These are phyloP conservation scores for Acomys russatus DNA, from an alignment of 2,797 vertebrate species.

Conservation along the genomic window DNA sequence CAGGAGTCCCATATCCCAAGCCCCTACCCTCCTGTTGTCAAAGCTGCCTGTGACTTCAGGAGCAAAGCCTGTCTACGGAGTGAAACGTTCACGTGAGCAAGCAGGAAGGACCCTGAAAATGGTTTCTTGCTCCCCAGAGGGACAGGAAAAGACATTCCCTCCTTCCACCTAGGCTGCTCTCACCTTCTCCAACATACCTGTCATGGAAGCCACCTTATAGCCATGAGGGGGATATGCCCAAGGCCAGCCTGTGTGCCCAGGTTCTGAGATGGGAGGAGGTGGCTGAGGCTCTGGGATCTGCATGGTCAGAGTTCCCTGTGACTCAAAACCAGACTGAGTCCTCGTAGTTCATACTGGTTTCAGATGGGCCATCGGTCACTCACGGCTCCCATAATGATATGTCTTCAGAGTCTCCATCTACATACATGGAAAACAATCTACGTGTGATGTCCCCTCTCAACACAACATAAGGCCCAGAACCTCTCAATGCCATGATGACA, in stretches of 20 bases:
- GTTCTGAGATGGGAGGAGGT: neutral
- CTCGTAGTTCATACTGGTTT: accelerated
- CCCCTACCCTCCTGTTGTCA: neutral
- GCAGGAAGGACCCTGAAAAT: neutral
- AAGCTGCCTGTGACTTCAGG: neutral
- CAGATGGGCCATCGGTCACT: neutral
- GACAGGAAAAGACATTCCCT: neutral
- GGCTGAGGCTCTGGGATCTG: neutral
- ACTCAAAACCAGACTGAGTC: neutral
- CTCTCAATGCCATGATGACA: neutral
- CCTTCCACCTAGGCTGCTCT: accelerated
- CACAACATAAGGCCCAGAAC: neutral
- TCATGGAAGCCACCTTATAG: neutral
- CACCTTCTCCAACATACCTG: neutral
- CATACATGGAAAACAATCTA: neutral
- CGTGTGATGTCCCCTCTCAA: neutral
- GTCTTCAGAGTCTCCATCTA: neutral
- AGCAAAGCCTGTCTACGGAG: neutral
- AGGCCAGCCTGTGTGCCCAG: neutral
- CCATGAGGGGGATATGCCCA: neutral
- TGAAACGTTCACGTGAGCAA: neutral
- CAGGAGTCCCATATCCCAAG: neutral
- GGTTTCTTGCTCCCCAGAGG: neutral
- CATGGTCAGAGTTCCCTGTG: neutral
- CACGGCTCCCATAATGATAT: too few species aligned